A percentile compares a stretch with the other conserved stretches of the same genome.
These are phyloP conservation scores for Balearica regulorum DNA, from an alignment of 2,797 vertebrate species.

Conservation along the genomic window DNA sequence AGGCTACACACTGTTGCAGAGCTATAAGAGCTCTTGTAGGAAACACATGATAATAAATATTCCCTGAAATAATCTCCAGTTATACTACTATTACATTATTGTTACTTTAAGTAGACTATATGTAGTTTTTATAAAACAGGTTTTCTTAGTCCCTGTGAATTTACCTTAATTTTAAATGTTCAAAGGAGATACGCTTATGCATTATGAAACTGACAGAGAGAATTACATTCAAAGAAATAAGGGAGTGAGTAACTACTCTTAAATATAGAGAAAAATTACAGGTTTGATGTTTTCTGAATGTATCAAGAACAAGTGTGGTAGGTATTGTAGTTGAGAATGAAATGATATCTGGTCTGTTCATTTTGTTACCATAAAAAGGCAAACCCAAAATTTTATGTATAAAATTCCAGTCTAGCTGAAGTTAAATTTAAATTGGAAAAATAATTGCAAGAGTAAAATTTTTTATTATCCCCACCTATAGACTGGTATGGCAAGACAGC, in stretches of 20 bases:
- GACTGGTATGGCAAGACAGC: background rate
- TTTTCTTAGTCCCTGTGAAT: background rate
- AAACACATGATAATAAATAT: background rate
- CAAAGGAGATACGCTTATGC: background rate
- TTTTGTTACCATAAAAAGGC: background rate
- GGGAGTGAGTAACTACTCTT: background rate
- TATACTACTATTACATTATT: background rate
- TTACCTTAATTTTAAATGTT: background rate
- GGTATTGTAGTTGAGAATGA: background rate
- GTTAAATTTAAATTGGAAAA: background rate
- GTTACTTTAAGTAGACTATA: background rate
- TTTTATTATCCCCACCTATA: background rate
- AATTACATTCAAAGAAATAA: background rate
- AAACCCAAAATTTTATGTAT: accelerated
- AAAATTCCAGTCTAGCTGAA: background rate
- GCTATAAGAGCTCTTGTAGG: background rate
- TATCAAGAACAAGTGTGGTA: background rate
- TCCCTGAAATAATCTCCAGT: background rate
- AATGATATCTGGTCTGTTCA: background rate
- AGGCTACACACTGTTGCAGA: background rate
- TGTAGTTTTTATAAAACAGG: background rate
- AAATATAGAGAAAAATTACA: background rate
- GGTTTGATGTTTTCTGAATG: background rate
- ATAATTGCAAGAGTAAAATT: background rate
- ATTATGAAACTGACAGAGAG: background rate